Conservation (phyloP, 92 coral and sea anemone genomes). For the Blastomussa wellsi region DNA sequence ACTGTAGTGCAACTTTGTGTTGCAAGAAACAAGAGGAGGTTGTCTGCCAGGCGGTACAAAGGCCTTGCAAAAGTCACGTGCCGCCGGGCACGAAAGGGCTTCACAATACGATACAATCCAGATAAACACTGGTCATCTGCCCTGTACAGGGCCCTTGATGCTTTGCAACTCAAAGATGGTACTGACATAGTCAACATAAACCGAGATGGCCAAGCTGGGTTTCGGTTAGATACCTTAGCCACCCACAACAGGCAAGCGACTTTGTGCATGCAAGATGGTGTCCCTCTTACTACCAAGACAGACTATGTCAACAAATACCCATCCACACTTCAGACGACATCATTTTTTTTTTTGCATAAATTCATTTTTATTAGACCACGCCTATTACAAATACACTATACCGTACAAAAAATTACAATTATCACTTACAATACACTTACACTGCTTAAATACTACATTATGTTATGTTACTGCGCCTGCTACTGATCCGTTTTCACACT, state of each 20-base stretch:
- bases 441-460: too few relatives aligned
- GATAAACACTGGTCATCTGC: conserved; percentile 62
- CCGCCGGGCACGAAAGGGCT: conserved; percentile 60
- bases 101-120: conserved; percentile 53
- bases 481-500: too few relatives aligned
- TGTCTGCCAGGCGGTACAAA: conserved; percentile 49
- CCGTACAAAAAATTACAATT: too few relatives aligned
- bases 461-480: too few relatives aligned
- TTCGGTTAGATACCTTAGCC: conserved; percentile 57
- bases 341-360: too few relatives aligned
- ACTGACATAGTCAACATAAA: conserved; percentile 47
- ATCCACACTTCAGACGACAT: too few relatives aligned
- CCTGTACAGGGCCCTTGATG: conserved; percentile 51
- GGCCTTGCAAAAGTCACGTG: conserved; percentile 61
- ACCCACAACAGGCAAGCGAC: conserved; percentile 60
- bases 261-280: conserved; percentile 33
- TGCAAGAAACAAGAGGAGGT: conserved; percentile 50
- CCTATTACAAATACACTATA: too few relatives aligned
- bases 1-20: conserved; percentile 58
- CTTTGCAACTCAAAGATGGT: conserved; percentile 67
- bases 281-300: conserved; percentile 49
- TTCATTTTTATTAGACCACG: too few relatives aligned
- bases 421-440: too few relatives aligned
- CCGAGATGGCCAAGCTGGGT: conserved; percentile 72
- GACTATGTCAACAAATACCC: conserved; percentile 57